Base-by-base conservation (phyloP, 1,140 invertebrate genomes). In the Aphelinus atriplicis region DNA sequence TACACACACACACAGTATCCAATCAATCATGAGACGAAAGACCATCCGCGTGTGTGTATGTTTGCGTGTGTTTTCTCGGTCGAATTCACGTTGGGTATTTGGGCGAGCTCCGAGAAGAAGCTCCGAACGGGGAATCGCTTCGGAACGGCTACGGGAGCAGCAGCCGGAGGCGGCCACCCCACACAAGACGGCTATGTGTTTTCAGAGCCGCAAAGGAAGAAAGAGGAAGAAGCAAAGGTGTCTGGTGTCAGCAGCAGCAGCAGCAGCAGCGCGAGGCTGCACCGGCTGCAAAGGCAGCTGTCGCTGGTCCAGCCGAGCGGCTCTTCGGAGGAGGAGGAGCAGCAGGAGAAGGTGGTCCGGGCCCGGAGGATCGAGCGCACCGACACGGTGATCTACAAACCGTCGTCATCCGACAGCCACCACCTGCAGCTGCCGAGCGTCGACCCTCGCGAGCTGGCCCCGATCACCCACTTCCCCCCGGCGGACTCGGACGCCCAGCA, bases 321-420 rank as follows among this genome's bases (percentile, higher is more conserved):
- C 46, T 77, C 75, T 5, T 77, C 75, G 4, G 75, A 73, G 2
- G 75, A 77, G 0, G 75, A 77, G 42, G 71, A 71, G 5, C 62
- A 62, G 6, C 5, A 43, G 5, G 67, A 67, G n/a, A 66, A 71
- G 4, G 26, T 26, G 26, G 26, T 26, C 26, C 26, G 26, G 26
- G 26, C 78, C 0, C 75, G 80, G 1, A 82, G 77, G 76, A 80
- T 85, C 1, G 79, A 80, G 46, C 76, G 84, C 10, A 83, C 78
- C 2, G 81, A 83, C 45, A 86, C 84, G 0, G 84, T 86, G 4
- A 85, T 85, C 58, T 86, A 85, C 42, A 84, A 84, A 0, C 51
- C 51, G 51, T 3, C 5, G 51, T 63, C 50, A 1, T 43, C 61
- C 42, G 65, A 74, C n/a, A 42, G 2, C n/a, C 67, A 76, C 56